phyloP scores from a whole-genome alignment of 1,140 invertebrate genomes.

The Nautilus pompilius region DNA sequence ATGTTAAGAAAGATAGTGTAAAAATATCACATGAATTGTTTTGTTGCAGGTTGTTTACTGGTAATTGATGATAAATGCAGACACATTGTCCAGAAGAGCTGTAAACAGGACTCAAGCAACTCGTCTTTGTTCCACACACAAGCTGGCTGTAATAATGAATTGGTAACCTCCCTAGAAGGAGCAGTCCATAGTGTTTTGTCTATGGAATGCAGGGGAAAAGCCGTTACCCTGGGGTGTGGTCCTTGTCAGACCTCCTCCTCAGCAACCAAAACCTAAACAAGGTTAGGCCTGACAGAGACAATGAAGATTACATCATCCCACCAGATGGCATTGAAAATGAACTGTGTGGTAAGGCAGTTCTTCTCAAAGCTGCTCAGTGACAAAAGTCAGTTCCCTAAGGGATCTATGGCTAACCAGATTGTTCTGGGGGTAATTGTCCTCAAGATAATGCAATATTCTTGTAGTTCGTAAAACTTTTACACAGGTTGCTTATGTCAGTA shows the following conservation, averaged over 20 bases:
- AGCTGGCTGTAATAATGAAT: background rate
- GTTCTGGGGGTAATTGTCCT: no score
- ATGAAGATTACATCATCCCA: background rate
- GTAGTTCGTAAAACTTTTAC: no score
- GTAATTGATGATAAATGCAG: background rate
- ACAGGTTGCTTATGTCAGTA: no score
- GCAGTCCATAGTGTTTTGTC: background rate
- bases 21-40: no score
- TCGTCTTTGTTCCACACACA: background rate
- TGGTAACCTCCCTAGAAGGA: background rate
- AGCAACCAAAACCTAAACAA: background rate
- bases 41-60: background rate
- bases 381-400: no score
- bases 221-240: background rate
- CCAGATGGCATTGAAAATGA: slow-evolving; percentile 3
- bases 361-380: no score
- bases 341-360: background rate
- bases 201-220: slow-evolving; percentile 1
- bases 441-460: no score
- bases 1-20: no score
- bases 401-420: no score
- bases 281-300: background rate
- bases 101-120: background rate
- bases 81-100: background rate
- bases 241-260: background rate